Evolutionary conservation across 2,113 vertebrate genomes (phyloP).

Genomic region (Megaceryle torquata): DNA sequence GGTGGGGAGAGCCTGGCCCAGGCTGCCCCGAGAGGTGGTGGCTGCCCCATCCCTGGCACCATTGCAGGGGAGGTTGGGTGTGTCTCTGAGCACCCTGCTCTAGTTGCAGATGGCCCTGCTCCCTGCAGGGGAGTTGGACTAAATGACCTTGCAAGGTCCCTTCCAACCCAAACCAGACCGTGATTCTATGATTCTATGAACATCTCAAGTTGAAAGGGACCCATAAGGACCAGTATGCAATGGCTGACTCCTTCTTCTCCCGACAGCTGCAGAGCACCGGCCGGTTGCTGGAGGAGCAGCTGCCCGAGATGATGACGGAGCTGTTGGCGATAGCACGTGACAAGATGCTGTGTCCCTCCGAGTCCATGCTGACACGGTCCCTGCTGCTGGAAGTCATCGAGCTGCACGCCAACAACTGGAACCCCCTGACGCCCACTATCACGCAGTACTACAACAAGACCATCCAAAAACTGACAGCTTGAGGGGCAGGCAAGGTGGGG

Average conservation of each 20-base stretch:
- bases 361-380: constrained; percentile 93
- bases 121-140: too few species aligned
- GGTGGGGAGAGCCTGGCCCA: too few species aligned
- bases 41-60: too few species aligned
- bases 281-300: constrained; percentile 93
- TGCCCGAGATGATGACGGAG: constrained; percentile 97
- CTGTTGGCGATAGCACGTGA: constrained; percentile 89
- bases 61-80: too few species aligned
- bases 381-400: constrained; percentile 98
- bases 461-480: constrained; percentile 97
- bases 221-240: not conserved
- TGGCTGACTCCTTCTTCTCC: constrained; percentile 10
- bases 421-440: constrained; percentile 91
- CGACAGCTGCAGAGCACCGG: constrained; percentile 92
- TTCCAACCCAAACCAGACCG: too few species aligned
- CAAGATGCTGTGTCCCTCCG: constrained; percentile 95
- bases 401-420: constrained; percentile 96
- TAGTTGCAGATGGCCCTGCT: too few species aligned
- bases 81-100: too few species aligned
- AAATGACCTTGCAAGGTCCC: too few species aligned
- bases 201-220: not conserved
- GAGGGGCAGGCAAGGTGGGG: constrained; percentile 39
- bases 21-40: too few species aligned
- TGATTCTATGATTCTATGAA: too few species aligned
- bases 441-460: constrained; percentile 98